These are phyloP conservation scores for Scaptomyza caliginosa DNA, from an alignment of 2,888 invertebrate species.

Conservation along the genomic window DNA sequence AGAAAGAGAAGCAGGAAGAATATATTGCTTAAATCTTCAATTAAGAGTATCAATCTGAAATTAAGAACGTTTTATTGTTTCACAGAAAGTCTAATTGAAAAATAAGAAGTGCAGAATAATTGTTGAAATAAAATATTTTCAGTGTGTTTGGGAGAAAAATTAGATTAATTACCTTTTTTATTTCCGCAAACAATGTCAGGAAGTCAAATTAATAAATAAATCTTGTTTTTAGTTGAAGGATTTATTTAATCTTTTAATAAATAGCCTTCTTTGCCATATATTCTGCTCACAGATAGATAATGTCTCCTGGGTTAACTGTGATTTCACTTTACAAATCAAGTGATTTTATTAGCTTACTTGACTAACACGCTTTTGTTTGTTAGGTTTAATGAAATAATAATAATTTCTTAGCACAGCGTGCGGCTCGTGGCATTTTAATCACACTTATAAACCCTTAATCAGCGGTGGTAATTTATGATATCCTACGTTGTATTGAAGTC, in stretches of 20 bases:
- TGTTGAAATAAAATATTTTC: background rate
- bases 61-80: background rate
- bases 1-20: background rate
- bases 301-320: slow-evolving; percentile 1
- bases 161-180: background rate
- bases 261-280: background rate
- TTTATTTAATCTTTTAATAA: background rate
- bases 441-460: slow-evolving; percentile 27
- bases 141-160: background rate
- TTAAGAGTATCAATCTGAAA: background rate
- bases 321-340: slow-evolving; percentile 41
- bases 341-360: slow-evolving; percentile 13
- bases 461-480: slow-evolving; percentile 32
- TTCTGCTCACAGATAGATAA: slow-evolving; percentile 9
- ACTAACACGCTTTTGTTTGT: slow-evolving; percentile 15
- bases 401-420: slow-evolving; percentile 35
- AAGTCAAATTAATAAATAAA: slow-evolving; percentile 2
- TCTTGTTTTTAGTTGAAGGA: background rate
- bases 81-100: too few species aligned
- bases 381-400: background rate
- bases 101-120: background rate
- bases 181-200: slow-evolving; percentile 5
- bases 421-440: slow-evolving; percentile 64
- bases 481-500: slow-evolving; percentile 11
- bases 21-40: background rate